phyloP scores from a whole-genome alignment of 1,140 invertebrate genomes.

The Drosophila varians region DNA sequence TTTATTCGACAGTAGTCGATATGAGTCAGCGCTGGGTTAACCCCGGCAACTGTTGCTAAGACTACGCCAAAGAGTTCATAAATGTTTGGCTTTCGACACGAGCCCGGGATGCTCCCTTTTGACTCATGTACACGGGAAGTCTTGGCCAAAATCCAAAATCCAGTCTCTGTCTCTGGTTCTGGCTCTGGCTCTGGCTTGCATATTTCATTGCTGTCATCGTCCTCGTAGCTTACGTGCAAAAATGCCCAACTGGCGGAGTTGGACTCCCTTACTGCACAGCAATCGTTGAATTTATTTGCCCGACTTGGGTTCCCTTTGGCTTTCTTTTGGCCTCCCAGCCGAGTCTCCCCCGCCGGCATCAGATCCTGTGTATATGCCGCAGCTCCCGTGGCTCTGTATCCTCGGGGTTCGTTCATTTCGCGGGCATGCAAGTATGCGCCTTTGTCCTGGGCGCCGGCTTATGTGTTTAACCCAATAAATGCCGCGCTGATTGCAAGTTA shows the following conservation, averaged over 20 bases:
- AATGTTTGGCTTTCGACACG: slow-evolving; percentile 39
- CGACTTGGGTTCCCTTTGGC: not conserved
- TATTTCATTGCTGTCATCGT: slow-evolving; percentile 59
- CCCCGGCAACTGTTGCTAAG: slow-evolving; percentile 60
- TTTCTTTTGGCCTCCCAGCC: not conserved
- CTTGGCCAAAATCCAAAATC: slow-evolving; percentile 25
- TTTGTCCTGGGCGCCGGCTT: slow-evolving; percentile 39
- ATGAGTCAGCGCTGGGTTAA: slow-evolving; percentile 19
- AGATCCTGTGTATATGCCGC: slow-evolving; percentile 6
- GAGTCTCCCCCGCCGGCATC: not conserved
- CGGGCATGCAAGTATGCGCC: slow-evolving; percentile 50
- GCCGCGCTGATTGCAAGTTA: slow-evolving; percentile 78
- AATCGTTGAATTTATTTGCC: slow-evolving; percentile 70
- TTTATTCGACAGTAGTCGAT: slow-evolving; percentile 1
- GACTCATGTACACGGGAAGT: slow-evolving; percentile 21
- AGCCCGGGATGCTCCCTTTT: slow-evolving; percentile 9
- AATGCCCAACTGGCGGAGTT: slow-evolving; percentile 51
- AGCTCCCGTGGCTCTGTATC: slow-evolving; percentile 14
- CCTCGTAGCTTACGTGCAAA: slow-evolving; percentile 61
- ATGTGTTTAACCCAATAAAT: slow-evolving; percentile 77
- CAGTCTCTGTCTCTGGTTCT: slow-evolving; percentile 6
- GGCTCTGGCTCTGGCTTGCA: slow-evolving; percentile 25
- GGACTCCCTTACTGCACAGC: slow-evolving; percentile 36
- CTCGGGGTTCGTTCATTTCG: slow-evolving; percentile 70
- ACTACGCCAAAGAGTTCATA: slow-evolving; percentile 27